Base-by-base conservation (phyloP, 2,888 invertebrate genomes). In the Hipparchia semele region DNA sequence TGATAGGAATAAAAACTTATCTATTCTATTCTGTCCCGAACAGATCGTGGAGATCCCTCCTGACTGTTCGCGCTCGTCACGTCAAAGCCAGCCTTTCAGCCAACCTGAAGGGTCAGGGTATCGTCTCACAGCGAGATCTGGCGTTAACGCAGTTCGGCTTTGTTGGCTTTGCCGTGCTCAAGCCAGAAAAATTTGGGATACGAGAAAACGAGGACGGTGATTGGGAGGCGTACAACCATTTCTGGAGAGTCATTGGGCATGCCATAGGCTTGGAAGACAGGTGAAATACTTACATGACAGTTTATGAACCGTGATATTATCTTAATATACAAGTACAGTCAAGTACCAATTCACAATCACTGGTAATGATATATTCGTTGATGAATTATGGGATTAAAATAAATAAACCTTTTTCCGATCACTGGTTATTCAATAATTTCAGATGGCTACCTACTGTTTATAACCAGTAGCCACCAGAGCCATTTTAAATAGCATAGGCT, bases 121-220 rank as follows among this genome's bases (percentile, higher is more conserved):
- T 94, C 56, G 96, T 98, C 54, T 96, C 96, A 0, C 98, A 98
- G 86, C 95, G 96, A 77, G 98, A 98, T 84, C 95, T 99, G 95
- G 96, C 96, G 0, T 86, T 98, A 9, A 98, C 98, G 0, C 98
- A 97, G 87, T 97, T 97, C 84, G 98, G 98, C 3, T 98, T 98
- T 84, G 95, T 98, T 83, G 98, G 98, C 0, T 96, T 96, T 78
- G 92, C 95, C 0, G 85, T 97, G 0, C 83, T 97, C 6, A 95
- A 95, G 68, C 95, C 96, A 0, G 94, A 96, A 72, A 87, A 94
- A 70, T 94, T 98, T 65, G 97, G 97, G 0, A 90, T 98, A 12
- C 86, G 94, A 8, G 94, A 95, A 75, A 88, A 94, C 3, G 94
- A 92, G 9, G 87, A 92, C 0, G 95, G 95, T 61, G 96, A 97